Evolutionary conservation across 2,113 vertebrate genomes (phyloP).

Genomic region (Oryctolagus cuniculus): mOryCun1.1 NC_091440.1:122454501-122455000

Average conservation of each 20-base stretch:
- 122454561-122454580: neutral
- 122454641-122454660: neutral
- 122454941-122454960: neutral
- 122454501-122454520: neutral
- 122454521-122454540: neutral
- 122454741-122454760: neutral
- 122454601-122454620: constrained; percentile 4
- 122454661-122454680: no score
- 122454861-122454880: constrained; percentile 1
- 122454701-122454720: neutral
- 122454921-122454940: constrained; percentile 18
- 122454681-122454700: neutral
- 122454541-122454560: neutral
- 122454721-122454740: neutral
- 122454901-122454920: constrained; percentile 33
- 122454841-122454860: neutral
- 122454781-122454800: neutral
- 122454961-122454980: no score
- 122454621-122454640: constrained; percentile 16
- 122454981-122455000: no score
- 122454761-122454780: neutral
- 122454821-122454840: neutral
- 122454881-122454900: neutral
- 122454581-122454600: neutral
- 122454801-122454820: neutral